Evolutionary conservation across 53 echinoderm and acorn worm genomes (phyloP).

Genomic region (Pentamera pediparva): DNA sequence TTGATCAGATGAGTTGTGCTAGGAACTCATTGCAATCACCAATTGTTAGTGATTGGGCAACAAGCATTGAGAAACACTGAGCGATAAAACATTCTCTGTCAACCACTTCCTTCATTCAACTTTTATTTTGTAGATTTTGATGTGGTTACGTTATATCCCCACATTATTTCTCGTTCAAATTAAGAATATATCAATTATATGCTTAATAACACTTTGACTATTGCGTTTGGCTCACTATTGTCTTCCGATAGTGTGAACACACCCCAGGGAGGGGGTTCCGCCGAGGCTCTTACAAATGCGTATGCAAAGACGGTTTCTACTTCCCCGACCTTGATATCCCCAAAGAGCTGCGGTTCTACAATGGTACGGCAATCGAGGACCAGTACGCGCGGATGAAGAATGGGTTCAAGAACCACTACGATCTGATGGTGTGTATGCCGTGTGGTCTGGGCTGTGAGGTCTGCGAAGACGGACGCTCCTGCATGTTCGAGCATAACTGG

Average conservation of each 20-base stretch:
- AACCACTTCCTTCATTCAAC: too few species aligned
- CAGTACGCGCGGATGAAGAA: conserved; percentile 41
- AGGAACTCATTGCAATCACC: too few species aligned
- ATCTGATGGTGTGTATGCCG: conserved; percentile 56
- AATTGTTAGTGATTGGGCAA: too few species aligned
- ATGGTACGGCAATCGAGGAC: conserved; percentile 72
- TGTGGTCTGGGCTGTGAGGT: conserved; percentile 87
- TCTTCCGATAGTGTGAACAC: conserved; percentile 60
- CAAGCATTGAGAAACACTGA: too few species aligned
- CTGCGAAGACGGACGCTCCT: conserved; percentile 73
- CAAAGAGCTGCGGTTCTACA: conserved; percentile 56
- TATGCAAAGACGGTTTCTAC: conserved; percentile 82
- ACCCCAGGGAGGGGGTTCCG: conserved; percentile 71
- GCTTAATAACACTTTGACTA: too few species aligned
- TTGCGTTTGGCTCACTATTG: too few species aligned
- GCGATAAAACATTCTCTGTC: too few species aligned
- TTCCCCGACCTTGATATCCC: conserved; percentile 40
- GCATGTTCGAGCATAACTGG: conserved; percentile 82
- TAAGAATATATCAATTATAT: too few species aligned
- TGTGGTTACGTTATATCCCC: too few species aligned
- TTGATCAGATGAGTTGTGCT: too few species aligned
- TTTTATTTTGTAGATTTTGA: too few species aligned
- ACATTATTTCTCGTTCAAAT: too few species aligned
- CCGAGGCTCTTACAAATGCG: conserved; percentile 84
- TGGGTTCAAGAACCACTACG: conserved; percentile 34